phyloP scores from a whole-genome alignment of 1,140 invertebrate genomes.

The Pseudomyrmex concolor region DNA sequence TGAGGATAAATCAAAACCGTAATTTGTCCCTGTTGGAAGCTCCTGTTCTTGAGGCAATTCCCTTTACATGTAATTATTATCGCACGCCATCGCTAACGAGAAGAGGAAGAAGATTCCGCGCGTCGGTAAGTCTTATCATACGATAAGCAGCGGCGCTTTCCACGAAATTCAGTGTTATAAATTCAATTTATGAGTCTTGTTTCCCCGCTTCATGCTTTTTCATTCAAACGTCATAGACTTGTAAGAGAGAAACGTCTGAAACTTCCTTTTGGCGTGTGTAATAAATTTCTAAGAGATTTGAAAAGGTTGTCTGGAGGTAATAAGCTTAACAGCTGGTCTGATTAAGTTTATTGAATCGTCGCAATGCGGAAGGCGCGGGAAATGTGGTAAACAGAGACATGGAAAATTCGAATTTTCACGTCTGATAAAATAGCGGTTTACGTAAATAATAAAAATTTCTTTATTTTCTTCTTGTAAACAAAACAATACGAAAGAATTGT shows the following conservation, averaged over 20 bases:
- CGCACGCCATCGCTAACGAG: not conserved
- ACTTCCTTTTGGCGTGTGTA: conserved; percentile 1
- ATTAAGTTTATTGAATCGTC: conserved; percentile 17
- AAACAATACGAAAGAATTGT: not conserved
- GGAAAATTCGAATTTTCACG: too few relatives aligned
- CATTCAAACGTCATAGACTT: not conserved
- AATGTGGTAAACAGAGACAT: not conserved
- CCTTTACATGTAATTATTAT: conserved; percentile 40
- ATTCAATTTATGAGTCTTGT: conserved; percentile 57
- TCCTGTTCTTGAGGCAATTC: conserved; percentile 3
- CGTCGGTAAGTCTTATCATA: not conserved
- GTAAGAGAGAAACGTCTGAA: conserved; percentile 21
- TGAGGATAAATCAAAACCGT: conserved; percentile 2
- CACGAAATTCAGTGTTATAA: conserved; percentile 9
- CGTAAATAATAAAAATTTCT: too few relatives aligned
- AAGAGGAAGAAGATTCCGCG: not conserved
- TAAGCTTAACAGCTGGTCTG: conserved; percentile 14
- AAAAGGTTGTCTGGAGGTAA: not conserved
- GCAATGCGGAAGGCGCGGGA: not conserved
- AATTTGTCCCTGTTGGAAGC: conserved; percentile 45
- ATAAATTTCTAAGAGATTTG: conserved; percentile 22
- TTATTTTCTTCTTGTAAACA: not conserved
- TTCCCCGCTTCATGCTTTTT: not conserved
- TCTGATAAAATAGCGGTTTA: too few relatives aligned
- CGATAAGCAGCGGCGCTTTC: conserved; percentile 7